Base-by-base conservation (phyloP, 1,140 invertebrate species). In the Riptortus pedestris region DNA sequence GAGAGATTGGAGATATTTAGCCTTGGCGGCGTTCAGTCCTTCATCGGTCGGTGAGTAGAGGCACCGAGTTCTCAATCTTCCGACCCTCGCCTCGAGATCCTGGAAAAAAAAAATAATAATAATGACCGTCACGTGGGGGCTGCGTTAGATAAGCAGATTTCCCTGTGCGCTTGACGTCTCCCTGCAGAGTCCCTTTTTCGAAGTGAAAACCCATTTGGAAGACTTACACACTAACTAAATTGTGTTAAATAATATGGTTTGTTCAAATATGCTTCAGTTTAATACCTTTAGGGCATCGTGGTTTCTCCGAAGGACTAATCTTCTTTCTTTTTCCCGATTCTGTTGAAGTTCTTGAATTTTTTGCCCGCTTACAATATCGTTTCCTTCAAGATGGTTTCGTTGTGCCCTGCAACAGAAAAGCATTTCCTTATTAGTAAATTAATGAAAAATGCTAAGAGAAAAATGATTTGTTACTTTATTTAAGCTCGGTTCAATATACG, bases 1-100 rank as follows among this genome's bases (percentile, higher is more conserved):
- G 12, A 67, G 18, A 3, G 24, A 14, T 26, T 65, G 2, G 12
- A 59, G 24, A 64, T 68, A 68, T 22, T 48, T 24, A 1, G 48
- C 2, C 29, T 68, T 68, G 14, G 29, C 33, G 27, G 22, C 26
- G 28, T 66, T 61, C 18, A 68, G 43, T 20, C 27, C 60, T 24
- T 48, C 57, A 31, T 68, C 65, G 2, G 64, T 48, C 5, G 67
- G 67, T 3, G 64, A 68, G 52, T 68, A 68, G 9, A 65, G 45
- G 16, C 57, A 29, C 22, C 65, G 62, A 18, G 65, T 63, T 14
- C 64, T 48, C 31, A 65, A 58, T 28, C 62, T 52, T 2, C 38
- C 67, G 18, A 63, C 62, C 1, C 38, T 57, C 4, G 55, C 9
- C 12, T 68, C 67, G 14, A 63, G 29, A 16, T 68, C 67, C 67